Evolutionary conservation across 2,797 vertebrate genomes (phyloP).

Genomic region (Rhinogobio ventralis): DNA sequence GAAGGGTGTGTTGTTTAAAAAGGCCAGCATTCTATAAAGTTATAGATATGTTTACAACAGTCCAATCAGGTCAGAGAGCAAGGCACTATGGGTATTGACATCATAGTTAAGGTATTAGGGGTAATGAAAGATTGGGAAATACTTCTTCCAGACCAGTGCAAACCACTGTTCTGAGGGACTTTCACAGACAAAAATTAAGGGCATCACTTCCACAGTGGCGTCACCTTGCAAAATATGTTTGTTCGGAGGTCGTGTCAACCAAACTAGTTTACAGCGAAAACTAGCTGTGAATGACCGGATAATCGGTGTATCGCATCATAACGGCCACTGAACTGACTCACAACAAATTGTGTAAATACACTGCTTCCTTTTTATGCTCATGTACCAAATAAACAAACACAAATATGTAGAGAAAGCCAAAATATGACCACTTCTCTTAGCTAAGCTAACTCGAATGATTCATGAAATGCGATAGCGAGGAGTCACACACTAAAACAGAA

Average conservation of each 20-base stretch:
- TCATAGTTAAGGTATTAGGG: neutral
- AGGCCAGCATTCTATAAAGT: neutral
- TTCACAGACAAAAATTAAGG: neutral
- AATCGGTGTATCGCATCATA: conserved; percentile 61
- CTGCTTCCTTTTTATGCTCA: neutral
- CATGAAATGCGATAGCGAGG: conserved; percentile 34
- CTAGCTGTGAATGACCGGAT: conserved; percentile 60
- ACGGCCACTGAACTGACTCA: conserved; percentile 61
- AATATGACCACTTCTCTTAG: neutral
- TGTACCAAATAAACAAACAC: neutral
- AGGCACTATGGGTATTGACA: conserved; percentile 21
- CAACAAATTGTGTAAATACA: neutral
- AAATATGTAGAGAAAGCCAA: neutral
- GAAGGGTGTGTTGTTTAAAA: conserved; percentile 5
- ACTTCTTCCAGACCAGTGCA: neutral
- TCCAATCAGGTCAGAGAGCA: neutral
- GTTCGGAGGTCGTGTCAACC: neutral
- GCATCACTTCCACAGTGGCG: neutral
- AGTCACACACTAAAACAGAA: conserved; percentile 33
- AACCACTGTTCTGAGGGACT: neutral
- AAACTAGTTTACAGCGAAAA: neutral
- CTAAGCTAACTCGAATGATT: neutral
- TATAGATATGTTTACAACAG: neutral
- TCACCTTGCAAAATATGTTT: conserved; percentile 10
- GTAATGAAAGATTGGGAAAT: conserved; percentile 8